Evolutionary conservation across 2,797 vertebrate species (phyloP).

Genomic region (Bradypodion pumilum): DNA sequence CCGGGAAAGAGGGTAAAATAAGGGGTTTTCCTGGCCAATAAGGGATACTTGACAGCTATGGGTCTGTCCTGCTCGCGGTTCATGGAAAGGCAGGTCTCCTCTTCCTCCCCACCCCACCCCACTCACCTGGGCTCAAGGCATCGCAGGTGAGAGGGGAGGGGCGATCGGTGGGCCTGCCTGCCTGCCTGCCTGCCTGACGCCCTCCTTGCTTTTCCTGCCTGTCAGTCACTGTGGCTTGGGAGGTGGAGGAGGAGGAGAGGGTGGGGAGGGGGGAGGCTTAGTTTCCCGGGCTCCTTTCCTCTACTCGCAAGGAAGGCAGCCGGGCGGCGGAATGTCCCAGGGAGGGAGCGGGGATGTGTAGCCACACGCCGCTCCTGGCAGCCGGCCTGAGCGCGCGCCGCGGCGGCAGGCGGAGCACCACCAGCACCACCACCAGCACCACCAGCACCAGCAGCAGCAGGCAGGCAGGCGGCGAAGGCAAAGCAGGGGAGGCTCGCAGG

Average conservation of each 20-base stretch:
- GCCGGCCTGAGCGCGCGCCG: constrained; percentile 64
- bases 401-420: neutral
- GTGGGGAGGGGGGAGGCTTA: constrained; percentile 34
- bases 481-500: constrained; percentile 35
- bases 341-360: constrained; percentile 69
- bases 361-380: constrained; percentile 75
- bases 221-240: no score
- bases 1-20: no score
- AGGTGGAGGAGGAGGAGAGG: no score
- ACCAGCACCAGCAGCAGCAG: no score
- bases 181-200: constrained; percentile 10
- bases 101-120: neutral
- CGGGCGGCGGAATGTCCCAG: constrained; percentile 49
- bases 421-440: constrained; percentile 21
- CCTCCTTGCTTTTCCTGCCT: constrained; percentile 4
- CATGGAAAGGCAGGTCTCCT: neutral
- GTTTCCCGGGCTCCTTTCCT: constrained; percentile 7
- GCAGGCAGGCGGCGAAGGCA: constrained; percentile 50
- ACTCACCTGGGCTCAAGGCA: constrained; percentile 41
- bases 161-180: neutral
- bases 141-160: constrained; percentile 41
- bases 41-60: no score
- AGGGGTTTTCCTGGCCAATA: no score
- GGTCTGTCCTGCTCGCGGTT: constrained; percentile 7
- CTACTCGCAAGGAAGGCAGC: neutral